These are phyloP conservation scores for Protobothrops flavoviridis DNA, from an alignment of 2,113 vertebrate species.

Conservation along the genomic window DNA sequence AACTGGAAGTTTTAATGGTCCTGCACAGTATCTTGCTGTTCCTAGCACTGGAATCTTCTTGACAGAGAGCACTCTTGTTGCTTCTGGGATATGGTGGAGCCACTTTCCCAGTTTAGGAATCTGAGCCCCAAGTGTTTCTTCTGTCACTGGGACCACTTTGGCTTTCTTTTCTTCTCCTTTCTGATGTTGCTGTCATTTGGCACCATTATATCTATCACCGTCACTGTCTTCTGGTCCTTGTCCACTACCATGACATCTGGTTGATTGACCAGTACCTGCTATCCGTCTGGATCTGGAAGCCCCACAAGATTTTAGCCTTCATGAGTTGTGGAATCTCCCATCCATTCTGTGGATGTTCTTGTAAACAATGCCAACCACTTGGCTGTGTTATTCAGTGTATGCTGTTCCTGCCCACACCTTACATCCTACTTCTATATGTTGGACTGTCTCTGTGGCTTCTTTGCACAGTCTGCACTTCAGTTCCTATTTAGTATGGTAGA, in stretches of 20 bases:
- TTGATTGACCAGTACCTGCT: background rate
- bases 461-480: background rate
- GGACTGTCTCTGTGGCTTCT: background rate
- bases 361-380: background rate
- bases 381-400: background rate
- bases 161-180: background rate
- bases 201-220: background rate
- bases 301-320: background rate
- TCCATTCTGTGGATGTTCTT: background rate
- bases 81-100: background rate
- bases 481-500: background rate
- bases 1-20: background rate
- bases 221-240: background rate
- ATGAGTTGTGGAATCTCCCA: background rate
- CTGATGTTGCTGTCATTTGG: background rate
- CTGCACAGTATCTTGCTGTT: background rate
- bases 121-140: background rate
- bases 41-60: background rate
- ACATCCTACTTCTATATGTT: background rate
- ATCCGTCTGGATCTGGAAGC: background rate
- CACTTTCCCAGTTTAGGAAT: background rate
- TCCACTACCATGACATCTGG: background rate
- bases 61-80: background rate
- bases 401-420: background rate
- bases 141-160: background rate